A percentile compares a stretch with the other conserved stretches of the same genome.
phyloP scores from a whole-genome alignment of 2,113 vertebrate genomes.

The Galeopterus variegatus region DNA sequence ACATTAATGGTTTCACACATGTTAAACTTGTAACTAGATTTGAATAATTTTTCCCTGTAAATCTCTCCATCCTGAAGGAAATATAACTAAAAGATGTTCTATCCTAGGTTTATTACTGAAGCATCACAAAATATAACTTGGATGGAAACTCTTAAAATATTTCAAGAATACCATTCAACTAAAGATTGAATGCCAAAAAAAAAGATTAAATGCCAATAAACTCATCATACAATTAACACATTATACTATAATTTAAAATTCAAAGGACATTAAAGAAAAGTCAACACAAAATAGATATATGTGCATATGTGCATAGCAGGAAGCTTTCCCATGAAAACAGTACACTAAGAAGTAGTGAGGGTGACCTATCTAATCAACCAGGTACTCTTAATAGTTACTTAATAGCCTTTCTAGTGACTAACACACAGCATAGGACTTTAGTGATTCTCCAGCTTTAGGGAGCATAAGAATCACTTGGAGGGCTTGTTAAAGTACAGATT shows the following conservation, averaged over 20 bases:
- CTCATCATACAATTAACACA: conserved; percentile 1
- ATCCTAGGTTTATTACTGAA: not conserved
- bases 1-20: not conserved
- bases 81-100: not conserved
- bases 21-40: not conserved
- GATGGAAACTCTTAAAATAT: conserved; percentile 30
- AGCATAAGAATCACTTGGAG: not conserved
- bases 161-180: conserved; percentile 20
- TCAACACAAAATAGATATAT: conserved; percentile 1
- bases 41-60: not conserved
- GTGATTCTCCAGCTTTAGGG: not conserved
- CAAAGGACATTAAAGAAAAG: conserved; percentile 36
- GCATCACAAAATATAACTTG: not conserved
- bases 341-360: not conserved
- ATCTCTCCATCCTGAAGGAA: conserved; percentile 18
- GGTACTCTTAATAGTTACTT: not conserved
- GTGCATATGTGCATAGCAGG: not conserved
- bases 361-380: not conserved
- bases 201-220: conserved; percentile 26
- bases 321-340: not conserved
- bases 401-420: not conserved
- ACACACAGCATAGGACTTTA: not conserved
- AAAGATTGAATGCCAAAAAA: conserved; percentile 18
- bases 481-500: not conserved
- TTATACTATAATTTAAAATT: conserved; percentile 37